phyloP scores from a whole-genome alignment of 2,888 invertebrate genomes.

The Electrophaes corylata region DNA sequence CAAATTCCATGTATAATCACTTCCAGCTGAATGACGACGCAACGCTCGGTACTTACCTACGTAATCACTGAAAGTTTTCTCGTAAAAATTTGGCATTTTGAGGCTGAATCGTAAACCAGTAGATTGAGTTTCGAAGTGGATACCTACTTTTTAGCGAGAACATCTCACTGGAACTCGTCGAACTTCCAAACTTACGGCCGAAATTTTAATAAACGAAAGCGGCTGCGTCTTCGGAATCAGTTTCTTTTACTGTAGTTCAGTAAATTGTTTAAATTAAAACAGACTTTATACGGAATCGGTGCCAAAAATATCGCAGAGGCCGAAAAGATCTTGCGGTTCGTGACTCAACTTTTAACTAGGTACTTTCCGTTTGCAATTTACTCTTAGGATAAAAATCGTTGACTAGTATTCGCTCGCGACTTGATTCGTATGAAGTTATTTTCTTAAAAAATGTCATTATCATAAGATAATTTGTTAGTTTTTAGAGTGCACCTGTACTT shows the following conservation, averaged over 20 bases:
- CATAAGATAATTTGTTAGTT: background rate
- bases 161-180: conserved; percentile 56
- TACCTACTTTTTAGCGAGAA: conserved; percentile 55
- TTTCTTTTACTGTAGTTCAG: conserved; percentile 50
- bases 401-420: background rate
- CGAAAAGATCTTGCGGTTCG: conserved; percentile 34
- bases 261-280: conserved; percentile 54
- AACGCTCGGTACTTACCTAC: conserved; percentile 28
- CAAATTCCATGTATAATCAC: conserved; percentile 65
- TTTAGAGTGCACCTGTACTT: too few species aligned
- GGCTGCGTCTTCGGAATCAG: conserved; percentile 49
- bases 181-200: conserved; percentile 62
- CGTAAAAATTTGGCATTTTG: conserved; percentile 68
- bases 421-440: background rate
- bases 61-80: conserved; percentile 68
- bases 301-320: conserved; percentile 43
- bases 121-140: conserved; percentile 51
- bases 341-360: conserved; percentile 36
- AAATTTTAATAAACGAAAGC: conserved; percentile 67
- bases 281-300: conserved; percentile 43
- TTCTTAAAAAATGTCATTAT: background rate
- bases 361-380: conserved; percentile 31
- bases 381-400: conserved; percentile 4
- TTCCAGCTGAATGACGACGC: conserved; percentile 49
- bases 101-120: conserved; percentile 63